phyloP scores from a whole-genome alignment of 2,888 invertebrate genomes.

The Xestia ashworthii region DNA sequence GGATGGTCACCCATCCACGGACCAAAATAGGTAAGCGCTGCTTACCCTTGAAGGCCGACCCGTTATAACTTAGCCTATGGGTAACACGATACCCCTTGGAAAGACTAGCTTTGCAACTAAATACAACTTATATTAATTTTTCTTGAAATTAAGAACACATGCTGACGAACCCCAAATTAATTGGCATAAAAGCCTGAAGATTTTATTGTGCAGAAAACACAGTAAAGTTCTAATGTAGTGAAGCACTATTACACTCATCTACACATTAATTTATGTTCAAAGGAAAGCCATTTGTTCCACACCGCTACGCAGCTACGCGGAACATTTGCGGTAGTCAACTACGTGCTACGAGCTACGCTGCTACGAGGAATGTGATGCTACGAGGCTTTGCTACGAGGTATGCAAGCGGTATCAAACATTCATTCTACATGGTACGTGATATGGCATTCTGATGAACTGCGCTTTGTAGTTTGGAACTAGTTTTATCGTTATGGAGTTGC shows the following conservation, averaged over 20 bases:
- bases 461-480: not conserved
- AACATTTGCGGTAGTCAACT: constrained; percentile 25
- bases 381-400: constrained; percentile 28
- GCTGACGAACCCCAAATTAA: not conserved
- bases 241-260: not conserved
- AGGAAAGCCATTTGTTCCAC: constrained; percentile 25
- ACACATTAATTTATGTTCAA: not conserved
- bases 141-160: not conserved
- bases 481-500: not conserved
- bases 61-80: too few relatives aligned
- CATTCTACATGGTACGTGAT: constrained; percentile 4
- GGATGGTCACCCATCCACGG: too few relatives aligned
- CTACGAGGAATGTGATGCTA: constrained; percentile 37
- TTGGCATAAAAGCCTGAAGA: not conserved
- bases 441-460: constrained; percentile 25
- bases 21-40: too few relatives aligned
- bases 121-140: too few relatives aligned
- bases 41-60: too few relatives aligned
- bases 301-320: constrained; percentile 22
- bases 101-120: not conserved
- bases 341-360: constrained; percentile 27
- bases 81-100: not conserved
- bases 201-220: not conserved
- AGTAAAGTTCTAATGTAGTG: not conserved
- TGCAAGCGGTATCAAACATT: constrained; percentile 14